phyloP scores from a whole-genome alignment of 2,113 vertebrate species.

The Lagopus muta region DNA sequence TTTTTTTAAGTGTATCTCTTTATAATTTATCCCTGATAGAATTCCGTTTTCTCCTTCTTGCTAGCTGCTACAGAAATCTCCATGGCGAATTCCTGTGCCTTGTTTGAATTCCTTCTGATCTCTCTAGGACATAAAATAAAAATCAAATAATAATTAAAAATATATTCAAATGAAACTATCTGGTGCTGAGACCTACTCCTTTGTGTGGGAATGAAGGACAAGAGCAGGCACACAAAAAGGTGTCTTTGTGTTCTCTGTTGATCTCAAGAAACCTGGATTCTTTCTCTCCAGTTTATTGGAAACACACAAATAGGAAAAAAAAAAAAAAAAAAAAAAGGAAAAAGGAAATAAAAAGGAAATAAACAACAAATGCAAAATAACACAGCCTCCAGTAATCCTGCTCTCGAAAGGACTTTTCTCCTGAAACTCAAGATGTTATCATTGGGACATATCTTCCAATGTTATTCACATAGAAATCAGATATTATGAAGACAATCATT shows the following conservation, averaged over 20 bases:
- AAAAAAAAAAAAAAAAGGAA: background rate
- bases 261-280: background rate
- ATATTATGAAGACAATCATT: no score
- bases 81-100: background rate
- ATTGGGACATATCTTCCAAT: background rate
- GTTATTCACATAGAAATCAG: background rate
- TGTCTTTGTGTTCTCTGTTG: background rate
- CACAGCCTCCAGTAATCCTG: background rate
- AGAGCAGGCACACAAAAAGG: background rate
- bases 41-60: background rate
- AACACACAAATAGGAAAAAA: accelerated
- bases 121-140: background rate
- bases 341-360: background rate
- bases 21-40: background rate
- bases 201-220: background rate
- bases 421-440: background rate
- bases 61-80: background rate
- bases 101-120: background rate
- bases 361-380: accelerated
- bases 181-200: background rate
- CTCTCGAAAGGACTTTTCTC: background rate
- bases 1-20: background rate
- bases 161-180: background rate
- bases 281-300: background rate
- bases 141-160: background rate